phyloP scores from a whole-genome alignment of 2,797 vertebrate species.

The Lepus oiostolus region DNA sequence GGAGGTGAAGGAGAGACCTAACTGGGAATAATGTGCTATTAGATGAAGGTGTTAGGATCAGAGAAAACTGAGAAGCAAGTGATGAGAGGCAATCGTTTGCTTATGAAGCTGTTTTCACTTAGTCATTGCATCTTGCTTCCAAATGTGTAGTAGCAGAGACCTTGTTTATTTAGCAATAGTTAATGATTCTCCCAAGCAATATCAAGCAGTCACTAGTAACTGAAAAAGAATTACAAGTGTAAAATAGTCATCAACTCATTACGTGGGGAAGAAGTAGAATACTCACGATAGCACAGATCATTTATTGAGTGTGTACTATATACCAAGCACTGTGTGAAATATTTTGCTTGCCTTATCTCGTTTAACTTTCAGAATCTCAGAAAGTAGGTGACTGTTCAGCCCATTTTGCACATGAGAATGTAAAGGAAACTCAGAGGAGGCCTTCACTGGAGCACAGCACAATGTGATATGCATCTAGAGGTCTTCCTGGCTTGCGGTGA shows the following conservation, averaged over 20 bases:
- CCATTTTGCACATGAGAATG: background rate
- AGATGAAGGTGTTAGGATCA: background rate
- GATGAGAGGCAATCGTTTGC: background rate
- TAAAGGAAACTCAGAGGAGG: conserved; percentile 26
- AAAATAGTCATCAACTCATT: conserved; percentile 12
- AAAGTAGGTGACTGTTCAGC: background rate
- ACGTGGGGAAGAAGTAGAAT: background rate
- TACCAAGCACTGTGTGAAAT: background rate
- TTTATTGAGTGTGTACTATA: background rate
- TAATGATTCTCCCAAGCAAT: conserved; percentile 18
- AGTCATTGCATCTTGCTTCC: background rate
- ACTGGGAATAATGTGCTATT: background rate
- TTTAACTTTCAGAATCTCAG: conserved; percentile 23
- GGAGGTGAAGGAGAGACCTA: background rate
- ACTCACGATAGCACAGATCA: background rate
- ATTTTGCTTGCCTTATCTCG: background rate
- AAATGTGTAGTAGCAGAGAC: background rate
- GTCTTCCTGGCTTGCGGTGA: background rate
- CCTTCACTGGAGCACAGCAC: background rate
- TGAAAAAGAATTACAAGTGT: conserved; percentile 13
- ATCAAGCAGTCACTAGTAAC: background rate
- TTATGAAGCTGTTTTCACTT: background rate
- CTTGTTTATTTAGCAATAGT: background rate
- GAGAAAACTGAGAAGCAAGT: conserved; percentile 37
- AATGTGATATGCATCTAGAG: background rate